These are phyloP conservation scores for Platichthys stellatus DNA, from an alignment of 2,113 vertebrate species.

Conservation along the genomic window DNA sequence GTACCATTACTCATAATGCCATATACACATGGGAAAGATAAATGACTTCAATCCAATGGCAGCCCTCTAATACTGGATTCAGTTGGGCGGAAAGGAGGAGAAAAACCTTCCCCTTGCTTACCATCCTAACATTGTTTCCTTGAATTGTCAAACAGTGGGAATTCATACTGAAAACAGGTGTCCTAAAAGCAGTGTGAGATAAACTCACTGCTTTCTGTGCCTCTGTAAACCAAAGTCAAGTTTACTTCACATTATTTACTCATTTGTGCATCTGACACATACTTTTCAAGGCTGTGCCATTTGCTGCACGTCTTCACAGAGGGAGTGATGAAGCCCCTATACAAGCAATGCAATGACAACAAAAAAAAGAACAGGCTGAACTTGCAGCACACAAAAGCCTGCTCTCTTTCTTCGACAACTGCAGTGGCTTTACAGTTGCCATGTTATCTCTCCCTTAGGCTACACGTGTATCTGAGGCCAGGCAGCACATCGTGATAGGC, in stretches of 20 bases:
- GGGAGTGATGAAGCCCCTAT: neutral
- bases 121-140: slow-evolving; percentile 52
- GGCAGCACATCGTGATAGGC: slow-evolving; percentile 11
- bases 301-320: neutral
- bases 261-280: neutral
- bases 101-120: slow-evolving; percentile 51
- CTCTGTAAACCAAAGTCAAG: neutral
- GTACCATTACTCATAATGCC: slow-evolving; percentile 83
- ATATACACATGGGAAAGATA: slow-evolving; percentile 76
- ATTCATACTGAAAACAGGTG: slow-evolving; percentile 5
- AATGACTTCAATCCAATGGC: slow-evolving; percentile 78
- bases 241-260: neutral
- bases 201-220: neutral
- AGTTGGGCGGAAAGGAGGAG: slow-evolving; percentile 63
- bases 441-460: slow-evolving; percentile 43
- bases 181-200: slow-evolving; percentile 17
- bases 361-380: neutral
- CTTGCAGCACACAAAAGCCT: neutral
- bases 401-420: neutral
- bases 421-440: slow-evolving; percentile 13
- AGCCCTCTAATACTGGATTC: slow-evolving; percentile 69
- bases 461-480: slow-evolving; percentile 13
- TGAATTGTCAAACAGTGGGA: slow-evolving; percentile 31
- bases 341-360: neutral
- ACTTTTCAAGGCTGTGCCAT: neutral